Evolutionary conservation across 2,113 vertebrate genomes (phyloP).

Genomic region (Polypterus senegalus): DNA sequence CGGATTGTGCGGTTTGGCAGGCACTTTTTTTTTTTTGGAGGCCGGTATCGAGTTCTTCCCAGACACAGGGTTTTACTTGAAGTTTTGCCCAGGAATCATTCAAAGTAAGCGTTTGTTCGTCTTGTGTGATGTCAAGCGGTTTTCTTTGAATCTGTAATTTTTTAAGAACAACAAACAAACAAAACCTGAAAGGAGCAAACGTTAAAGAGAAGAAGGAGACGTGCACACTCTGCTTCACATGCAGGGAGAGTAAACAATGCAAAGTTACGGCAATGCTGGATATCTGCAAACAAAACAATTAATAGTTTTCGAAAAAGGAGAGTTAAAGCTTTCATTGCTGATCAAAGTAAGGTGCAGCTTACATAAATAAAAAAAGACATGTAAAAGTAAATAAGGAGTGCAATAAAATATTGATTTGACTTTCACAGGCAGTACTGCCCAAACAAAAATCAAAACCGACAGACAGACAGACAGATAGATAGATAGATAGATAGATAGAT

Average conservation of each 20-base stretch:
- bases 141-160: conserved; percentile 63
- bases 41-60: conserved; percentile 59
- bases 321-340: too few relatives aligned
- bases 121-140: conserved; percentile 64
- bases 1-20: conserved; percentile 60
- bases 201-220: conserved; percentile 30
- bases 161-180: conserved; percentile 49
- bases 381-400: too few relatives aligned
- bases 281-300: too few relatives aligned
- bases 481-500: too few relatives aligned
- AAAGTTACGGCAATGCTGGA: too few relatives aligned
- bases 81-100: conserved; percentile 64
- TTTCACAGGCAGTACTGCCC: too few relatives aligned
- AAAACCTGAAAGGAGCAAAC: conserved; percentile 26
- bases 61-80: conserved; percentile 68
- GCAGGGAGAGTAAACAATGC: conserved; percentile 17
- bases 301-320: too few relatives aligned
- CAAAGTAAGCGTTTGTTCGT: conserved; percentile 53
- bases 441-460: too few relatives aligned
- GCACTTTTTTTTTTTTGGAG: conserved; percentile 56
- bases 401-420: too few relatives aligned
- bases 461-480: too few relatives aligned
- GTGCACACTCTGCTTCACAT: conserved; percentile 35
- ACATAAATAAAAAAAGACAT: too few relatives aligned
- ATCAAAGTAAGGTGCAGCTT: too few relatives aligned